These are phyloP conservation scores for Jordanella pulchra DNA, from an alignment of 2,797 vertebrate genomes.

Conservation along the genomic window DNA sequence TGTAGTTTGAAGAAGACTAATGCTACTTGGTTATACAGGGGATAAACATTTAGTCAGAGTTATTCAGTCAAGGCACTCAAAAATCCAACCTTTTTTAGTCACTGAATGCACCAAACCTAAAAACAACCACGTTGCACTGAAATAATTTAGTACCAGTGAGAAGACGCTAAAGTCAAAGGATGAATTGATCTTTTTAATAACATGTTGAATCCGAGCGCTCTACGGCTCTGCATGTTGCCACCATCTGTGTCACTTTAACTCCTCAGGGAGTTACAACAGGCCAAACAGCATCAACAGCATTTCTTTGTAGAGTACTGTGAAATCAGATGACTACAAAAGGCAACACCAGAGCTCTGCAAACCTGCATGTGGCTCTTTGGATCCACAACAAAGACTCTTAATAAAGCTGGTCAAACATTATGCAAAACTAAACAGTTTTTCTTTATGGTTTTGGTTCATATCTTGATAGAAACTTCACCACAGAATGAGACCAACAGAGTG, in stretches of 20 bases:
- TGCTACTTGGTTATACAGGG: too few relatives aligned
- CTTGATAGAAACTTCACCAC: not conserved
- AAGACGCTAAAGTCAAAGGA: too few relatives aligned
- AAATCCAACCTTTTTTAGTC: too few relatives aligned
- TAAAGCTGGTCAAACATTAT: not conserved
- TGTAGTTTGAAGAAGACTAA: too few relatives aligned
- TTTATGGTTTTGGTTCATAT: not conserved
- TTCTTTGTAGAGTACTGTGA: not conserved
- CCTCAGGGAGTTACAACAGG: not conserved
- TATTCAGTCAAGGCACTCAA: not conserved
- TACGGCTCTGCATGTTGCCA: slow-evolving; percentile 14
- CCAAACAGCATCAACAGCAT: not conserved
- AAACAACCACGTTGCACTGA: too few relatives aligned
- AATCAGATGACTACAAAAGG: not conserved
- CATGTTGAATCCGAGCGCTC: not conserved
- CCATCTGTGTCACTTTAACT: slow-evolving; percentile 11
- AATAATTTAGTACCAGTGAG: too few relatives aligned
- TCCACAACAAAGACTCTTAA: not conserved
- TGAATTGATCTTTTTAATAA: too few relatives aligned
- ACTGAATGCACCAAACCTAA: too few relatives aligned
- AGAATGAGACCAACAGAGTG: not conserved
- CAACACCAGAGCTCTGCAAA: not conserved
- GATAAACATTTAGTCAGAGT: too few relatives aligned
- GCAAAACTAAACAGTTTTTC: not conserved
- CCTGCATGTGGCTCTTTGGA: not conserved